Base-by-base conservation (phyloP, 2,888 invertebrate species). In the Spilarctia lutea region DNA sequence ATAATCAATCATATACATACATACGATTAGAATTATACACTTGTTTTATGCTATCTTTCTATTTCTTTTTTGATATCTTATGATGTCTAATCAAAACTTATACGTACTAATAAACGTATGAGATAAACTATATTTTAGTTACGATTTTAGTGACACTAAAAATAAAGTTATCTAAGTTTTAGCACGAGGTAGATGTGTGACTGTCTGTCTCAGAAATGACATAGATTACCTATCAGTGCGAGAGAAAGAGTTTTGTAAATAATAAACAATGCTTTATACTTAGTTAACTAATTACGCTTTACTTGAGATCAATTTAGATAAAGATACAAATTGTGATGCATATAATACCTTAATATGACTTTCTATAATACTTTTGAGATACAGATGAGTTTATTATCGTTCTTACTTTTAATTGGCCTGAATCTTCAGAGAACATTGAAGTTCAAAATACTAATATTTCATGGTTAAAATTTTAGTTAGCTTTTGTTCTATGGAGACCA, bases 211-310 rank as follows among this genome's bases (percentile, higher is more conserved):
- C 33, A 35, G 3, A 18, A 35, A 35, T 39, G 35, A n/a, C 69
- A 52, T 56, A 52, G 68, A 68, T 71, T 42, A 45, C 71, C 60
- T 42, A 71, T 71, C 60, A 71, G 42, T 11, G 39, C 39, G 27
- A 56, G 56, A 72, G 48, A 66, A 67, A 66, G 56, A 56, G 67
- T 52, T 16, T 65, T 27, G 52, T 72, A 66, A 56, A 56, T 39
- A 72, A 52, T 65, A 75, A 71, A 68, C 27, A 24, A 65, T 68
- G 56, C n/a, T 60, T 39, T 60, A 20, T 56, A 68, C 24, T 68
- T 52, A 68, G 52, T 35, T 68, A 39, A 30, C 16, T 63, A 16
- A 30, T 30, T 63, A 16, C 18, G 18, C 30, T 63, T 60, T 33
- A 56, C n/a, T 70, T 60, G 60, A 56, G 69, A 39, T 35, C n/a